Evolutionary conservation across 1,140 invertebrate species (phyloP).

Genomic region (Riptortus pedestris): DNA sequence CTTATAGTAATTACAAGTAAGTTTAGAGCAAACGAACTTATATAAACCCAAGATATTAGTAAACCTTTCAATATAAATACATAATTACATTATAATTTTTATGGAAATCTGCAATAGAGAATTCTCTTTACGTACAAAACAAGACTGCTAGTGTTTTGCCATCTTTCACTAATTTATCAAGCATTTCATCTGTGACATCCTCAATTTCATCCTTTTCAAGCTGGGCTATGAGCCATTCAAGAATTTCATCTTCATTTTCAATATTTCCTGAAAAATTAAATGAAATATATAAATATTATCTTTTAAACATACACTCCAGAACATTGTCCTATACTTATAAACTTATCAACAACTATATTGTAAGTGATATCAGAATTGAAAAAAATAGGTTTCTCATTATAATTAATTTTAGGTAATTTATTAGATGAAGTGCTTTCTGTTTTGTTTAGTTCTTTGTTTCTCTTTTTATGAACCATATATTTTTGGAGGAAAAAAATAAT

Average conservation of each 20-base stretch:
- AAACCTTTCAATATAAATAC: neutral
- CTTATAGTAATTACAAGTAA: too few species aligned
- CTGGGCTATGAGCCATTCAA: constrained; percentile 77
- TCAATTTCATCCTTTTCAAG: constrained; percentile 88
- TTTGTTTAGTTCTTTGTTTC: too few species aligned
- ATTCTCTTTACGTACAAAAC: constrained; percentile 61
- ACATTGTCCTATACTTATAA: too few species aligned
- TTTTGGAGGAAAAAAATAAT: too few species aligned
- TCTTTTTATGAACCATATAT: too few species aligned
- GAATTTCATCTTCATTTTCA: constrained; percentile 80
- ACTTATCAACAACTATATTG: neutral
- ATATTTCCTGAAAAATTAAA: constrained; percentile 55
- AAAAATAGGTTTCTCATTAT: too few species aligned
- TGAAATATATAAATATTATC: constrained; percentile 22
- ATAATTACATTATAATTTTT: neutral
- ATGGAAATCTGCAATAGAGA: neutral
- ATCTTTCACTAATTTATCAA: constrained; percentile 78
- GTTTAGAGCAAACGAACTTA: too few species aligned
- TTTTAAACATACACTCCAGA: neutral
- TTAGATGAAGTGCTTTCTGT: too few species aligned
- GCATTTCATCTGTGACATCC: constrained; percentile 88
- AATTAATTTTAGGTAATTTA: too few species aligned
- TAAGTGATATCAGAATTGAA: too few species aligned
- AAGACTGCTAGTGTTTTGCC: constrained; percentile 80
- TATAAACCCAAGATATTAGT: too few species aligned